A percentile compares a stretch with the other conserved stretches of the same genome.
Evolutionary conservation across 2,797 vertebrate species (phyloP).

Genomic region (Carapus acus): DNA sequence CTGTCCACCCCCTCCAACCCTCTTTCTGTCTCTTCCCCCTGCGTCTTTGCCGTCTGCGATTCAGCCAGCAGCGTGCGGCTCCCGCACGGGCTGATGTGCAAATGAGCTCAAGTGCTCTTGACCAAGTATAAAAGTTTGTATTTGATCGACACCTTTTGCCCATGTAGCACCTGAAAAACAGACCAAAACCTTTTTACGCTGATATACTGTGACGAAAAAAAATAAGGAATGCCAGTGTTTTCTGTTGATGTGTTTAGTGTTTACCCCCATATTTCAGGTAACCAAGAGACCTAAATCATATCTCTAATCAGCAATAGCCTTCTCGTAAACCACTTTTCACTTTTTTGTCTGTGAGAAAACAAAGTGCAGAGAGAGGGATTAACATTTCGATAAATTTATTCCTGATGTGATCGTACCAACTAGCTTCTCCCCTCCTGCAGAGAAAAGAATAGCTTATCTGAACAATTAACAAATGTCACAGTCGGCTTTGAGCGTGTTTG

Average conservation of each 20-base stretch:
- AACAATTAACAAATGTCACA: not conserved
- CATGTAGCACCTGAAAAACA: slow-evolving; percentile 25
- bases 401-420: slow-evolving; percentile 6
- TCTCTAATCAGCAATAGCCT: not conserved
- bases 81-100: slow-evolving; percentile 14
- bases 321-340: slow-evolving; percentile 11
- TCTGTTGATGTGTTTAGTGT: slow-evolving; percentile 5
- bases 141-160: slow-evolving; percentile 17
- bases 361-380: not conserved
- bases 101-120: slow-evolving; percentile 20
- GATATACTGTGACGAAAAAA: slow-evolving; percentile 21
- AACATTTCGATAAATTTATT: slow-evolving; percentile 4
- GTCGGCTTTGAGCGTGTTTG: not conserved
- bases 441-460: slow-evolving; percentile 2
- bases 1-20: too few species aligned
- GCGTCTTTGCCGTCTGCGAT: slow-evolving; percentile 35
- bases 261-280: slow-evolving; percentile 4
- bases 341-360: not conserved
- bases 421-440: not conserved
- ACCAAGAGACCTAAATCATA: not conserved
- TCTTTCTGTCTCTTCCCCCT: slow-evolving; percentile 6
- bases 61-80: slow-evolving; percentile 14
- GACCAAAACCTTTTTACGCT: slow-evolving; percentile 38
- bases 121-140: slow-evolving; percentile 21
- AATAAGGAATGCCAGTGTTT: not conserved